Evolutionary conservation across 1,140 invertebrate species (phyloP).

Genomic region (Chrysopa pallens): DNA sequence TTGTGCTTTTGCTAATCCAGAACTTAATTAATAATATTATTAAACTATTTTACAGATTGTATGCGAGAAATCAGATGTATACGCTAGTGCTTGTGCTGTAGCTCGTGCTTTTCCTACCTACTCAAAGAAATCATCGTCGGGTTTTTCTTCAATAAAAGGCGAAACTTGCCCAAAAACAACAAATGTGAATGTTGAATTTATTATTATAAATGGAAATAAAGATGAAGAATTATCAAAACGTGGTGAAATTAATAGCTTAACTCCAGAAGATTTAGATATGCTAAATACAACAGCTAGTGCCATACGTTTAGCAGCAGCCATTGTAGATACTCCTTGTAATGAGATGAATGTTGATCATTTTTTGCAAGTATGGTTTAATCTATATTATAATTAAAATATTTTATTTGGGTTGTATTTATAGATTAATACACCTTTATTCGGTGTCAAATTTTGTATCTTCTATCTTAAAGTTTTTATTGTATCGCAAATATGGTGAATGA

Average conservation of each 20-base stretch:
- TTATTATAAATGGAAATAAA: slow-evolving; percentile 9
- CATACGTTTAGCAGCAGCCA: slow-evolving; percentile 53
- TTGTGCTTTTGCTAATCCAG: neutral
- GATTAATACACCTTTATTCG: no score
- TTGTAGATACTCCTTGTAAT: slow-evolving; percentile 70
- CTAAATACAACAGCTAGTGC: slow-evolving; percentile 39
- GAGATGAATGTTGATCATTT: slow-evolving; percentile 71
- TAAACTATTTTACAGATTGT: slow-evolving; percentile 38
- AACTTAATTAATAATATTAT: neutral
- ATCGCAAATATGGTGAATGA: no score
- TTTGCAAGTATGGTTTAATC: slow-evolving; percentile 43
- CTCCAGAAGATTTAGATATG: slow-evolving; percentile 37
- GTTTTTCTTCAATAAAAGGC: slow-evolving; percentile 1
- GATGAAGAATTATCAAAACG: neutral
- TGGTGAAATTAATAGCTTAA: slow-evolving; percentile 14
- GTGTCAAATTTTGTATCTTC: no score
- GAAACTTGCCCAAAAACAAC: slow-evolving; percentile 6
- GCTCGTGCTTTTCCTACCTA: slow-evolving; percentile 60
- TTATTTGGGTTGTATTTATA: no score
- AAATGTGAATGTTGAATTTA: slow-evolving; percentile 17
- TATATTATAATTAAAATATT: no score
- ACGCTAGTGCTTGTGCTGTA: slow-evolving; percentile 63
- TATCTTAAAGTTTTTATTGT: no score
- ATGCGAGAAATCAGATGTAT: slow-evolving; percentile 55
- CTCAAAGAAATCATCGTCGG: slow-evolving; percentile 35